Evolutionary conservation across 2,113 vertebrate genomes (phyloP), one percentile per base, ranked within the genome.

Genomic region (Galeopterus variegatus): DNA sequence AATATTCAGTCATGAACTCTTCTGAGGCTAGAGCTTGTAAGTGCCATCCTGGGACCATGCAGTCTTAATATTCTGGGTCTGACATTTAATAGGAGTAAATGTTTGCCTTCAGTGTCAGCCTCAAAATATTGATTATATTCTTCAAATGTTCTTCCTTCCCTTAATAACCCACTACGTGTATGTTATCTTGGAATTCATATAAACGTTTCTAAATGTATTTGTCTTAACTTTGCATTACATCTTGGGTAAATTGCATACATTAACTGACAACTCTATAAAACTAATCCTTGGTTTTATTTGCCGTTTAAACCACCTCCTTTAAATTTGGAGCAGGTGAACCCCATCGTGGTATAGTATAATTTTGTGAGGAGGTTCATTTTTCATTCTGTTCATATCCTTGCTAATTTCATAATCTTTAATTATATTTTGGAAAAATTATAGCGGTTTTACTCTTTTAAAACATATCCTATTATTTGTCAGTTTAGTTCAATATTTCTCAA

Each of bases 351-450:
- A 52, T 24, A 31, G 26, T 82, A 72, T 72, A 70, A 76, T 90
- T 95, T 93, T 81, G 64, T 96, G 54, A 95, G 89, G n/a, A 83
- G 45, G 23, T 89, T 97, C 13, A 41, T 95, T 88, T 89, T 97
- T 89, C 15, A 28, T 96, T 92, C 19, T 96, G 1, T 48, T 45
- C 14, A 56, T 83, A 81, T 83, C 13, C 26, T 94, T 90, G 58
- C 93, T 94, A 89, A 94, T 75, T 93, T 94, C 58, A 41, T 75
- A 75, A 94, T 79, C 65, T 86, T 83, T 77, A 60, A 72, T 91
- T 87, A 41, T 79, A 75, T 93, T 91, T 94, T 92, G 10, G 67
- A 92, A 79, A 67, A 52, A 13, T 92, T 95, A 52, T 85, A 75
- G 56, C 81, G 48, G 36, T 89, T 95, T 96, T 95, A 80, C 41